phyloP scores from a whole-genome alignment of 2,797 vertebrate genomes.

The Hapalemur alaotrensis region DNA sequence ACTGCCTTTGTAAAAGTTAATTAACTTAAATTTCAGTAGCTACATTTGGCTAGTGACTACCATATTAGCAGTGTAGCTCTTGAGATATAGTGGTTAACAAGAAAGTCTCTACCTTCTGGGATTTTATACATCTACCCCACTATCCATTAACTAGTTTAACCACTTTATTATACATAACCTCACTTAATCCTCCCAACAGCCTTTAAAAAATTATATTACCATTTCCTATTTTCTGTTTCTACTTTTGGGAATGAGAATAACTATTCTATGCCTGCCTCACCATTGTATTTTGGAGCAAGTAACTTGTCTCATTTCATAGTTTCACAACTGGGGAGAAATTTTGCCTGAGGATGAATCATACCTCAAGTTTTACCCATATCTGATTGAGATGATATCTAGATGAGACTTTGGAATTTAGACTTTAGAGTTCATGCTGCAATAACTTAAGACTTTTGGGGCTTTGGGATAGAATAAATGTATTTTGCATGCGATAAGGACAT shows the following conservation, averaged over 20 bases:
- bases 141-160: neutral
- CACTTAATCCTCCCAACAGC: neutral
- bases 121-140: neutral
- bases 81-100: neutral
- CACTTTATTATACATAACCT: neutral
- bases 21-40: neutral
- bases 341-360: neutral
- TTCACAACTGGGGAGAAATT: neutral
- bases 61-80: neutral
- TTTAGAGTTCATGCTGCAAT: neutral
- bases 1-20: neutral
- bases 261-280: neutral
- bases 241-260: neutral
- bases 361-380: neutral
- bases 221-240: neutral
- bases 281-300: neutral
- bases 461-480: neutral
- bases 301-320: neutral
- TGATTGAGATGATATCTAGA: neutral
- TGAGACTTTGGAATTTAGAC: neutral
- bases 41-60: neutral
- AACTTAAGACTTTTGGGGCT: neutral
- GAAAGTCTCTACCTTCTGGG: neutral
- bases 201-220: neutral
- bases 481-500: neutral